These are phyloP conservation scores for Haliaeetus leucogaster DNA, from an alignment of 2,113 vertebrate genomes.

Conservation along the genomic window DNA sequence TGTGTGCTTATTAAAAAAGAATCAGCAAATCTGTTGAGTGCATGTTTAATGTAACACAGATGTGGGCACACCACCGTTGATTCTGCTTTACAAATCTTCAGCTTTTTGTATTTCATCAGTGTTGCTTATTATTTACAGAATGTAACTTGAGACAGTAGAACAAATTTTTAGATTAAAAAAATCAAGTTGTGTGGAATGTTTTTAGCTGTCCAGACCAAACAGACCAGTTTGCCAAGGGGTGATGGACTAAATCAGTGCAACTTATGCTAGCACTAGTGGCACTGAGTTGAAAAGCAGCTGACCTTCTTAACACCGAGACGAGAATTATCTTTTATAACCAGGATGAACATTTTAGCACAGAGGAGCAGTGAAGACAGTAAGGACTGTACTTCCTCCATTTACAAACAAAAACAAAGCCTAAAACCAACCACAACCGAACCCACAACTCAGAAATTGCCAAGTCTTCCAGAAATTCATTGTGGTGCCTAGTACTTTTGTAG, in stretches of 20 bases:
- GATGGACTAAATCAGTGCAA: constrained; percentile 32
- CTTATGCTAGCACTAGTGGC: constrained; percentile 29
- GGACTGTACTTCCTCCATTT: not conserved
- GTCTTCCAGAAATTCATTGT: not conserved
- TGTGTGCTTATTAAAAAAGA: constrained; percentile 73
- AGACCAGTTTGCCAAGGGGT: constrained; percentile 68
- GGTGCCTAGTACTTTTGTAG: not conserved
- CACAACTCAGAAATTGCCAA: not conserved
- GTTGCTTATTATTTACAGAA: constrained; percentile 80
- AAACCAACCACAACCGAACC: not conserved
- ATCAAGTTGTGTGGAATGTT: constrained; percentile 70
- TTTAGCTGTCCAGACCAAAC: constrained; percentile 76
- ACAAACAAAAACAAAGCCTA: not conserved
- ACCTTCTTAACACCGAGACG: not conserved
- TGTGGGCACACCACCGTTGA: constrained; percentile 67
- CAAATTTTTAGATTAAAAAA: constrained; percentile 71
- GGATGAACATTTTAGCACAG: not conserved
- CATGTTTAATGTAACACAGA: constrained; percentile 76
- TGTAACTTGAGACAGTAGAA: constrained; percentile 73
- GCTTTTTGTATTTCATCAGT: constrained; percentile 74
- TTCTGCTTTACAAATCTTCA: constrained; percentile 71
- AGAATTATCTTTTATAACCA: constrained; percentile 9
- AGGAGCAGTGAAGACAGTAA: not conserved
- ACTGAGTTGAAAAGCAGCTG: constrained; percentile 41
- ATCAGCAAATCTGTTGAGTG: constrained; percentile 71